A percentile compares a stretch with the other conserved stretches of the same genome.
phyloP scores from a whole-genome alignment of 2,797 vertebrate species.

The Macropodus opercularis region DNA sequence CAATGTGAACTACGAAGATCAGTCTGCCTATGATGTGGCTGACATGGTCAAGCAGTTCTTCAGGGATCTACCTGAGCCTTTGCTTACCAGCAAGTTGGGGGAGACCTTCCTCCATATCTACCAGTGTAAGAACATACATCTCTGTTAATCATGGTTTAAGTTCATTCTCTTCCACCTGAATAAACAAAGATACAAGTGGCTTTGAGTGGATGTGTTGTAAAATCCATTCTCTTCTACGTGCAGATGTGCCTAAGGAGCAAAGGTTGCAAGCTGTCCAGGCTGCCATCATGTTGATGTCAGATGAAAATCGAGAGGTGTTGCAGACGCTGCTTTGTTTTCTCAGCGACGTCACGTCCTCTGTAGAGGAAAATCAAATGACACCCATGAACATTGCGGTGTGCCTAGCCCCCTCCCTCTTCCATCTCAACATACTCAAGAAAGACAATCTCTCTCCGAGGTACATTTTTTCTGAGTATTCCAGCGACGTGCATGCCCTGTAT shows the following conservation, averaged over 20 bases:
- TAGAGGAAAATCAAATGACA: constrained; percentile 98
- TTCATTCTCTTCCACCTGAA: not conserved
- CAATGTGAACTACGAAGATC: constrained; percentile 93
- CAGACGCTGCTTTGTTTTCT: constrained; percentile 96
- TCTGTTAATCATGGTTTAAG: not conserved
- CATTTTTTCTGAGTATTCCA: not conserved
- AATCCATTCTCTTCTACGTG: constrained; percentile 13
- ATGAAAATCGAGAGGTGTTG: constrained; percentile 95
- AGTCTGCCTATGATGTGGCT: constrained; percentile 96
- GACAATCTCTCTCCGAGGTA: constrained; percentile 93
- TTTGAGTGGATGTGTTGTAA: constrained; percentile 7
- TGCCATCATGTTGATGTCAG: constrained; percentile 95
- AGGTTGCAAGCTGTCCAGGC: constrained; percentile 93
- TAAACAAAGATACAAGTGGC: not conserved
- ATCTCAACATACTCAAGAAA: constrained; percentile 95
- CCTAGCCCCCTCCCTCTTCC: constrained; percentile 96
- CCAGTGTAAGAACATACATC: constrained; percentile 86
- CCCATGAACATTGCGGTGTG: constrained; percentile 98
- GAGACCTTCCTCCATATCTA: constrained; percentile 99
- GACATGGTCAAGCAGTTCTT: constrained; percentile 99
- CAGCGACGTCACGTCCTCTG: constrained; percentile 89
- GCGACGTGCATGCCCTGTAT: constrained; percentile 26
- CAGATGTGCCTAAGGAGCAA: constrained; percentile 97
- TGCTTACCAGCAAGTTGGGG: constrained; percentile 96
- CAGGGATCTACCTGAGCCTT: constrained; percentile 94